These are phyloP conservation scores for Actinia equina DNA, from an alignment of 64 coral and sea anemone genomes.

Conservation along the genomic window DNA sequence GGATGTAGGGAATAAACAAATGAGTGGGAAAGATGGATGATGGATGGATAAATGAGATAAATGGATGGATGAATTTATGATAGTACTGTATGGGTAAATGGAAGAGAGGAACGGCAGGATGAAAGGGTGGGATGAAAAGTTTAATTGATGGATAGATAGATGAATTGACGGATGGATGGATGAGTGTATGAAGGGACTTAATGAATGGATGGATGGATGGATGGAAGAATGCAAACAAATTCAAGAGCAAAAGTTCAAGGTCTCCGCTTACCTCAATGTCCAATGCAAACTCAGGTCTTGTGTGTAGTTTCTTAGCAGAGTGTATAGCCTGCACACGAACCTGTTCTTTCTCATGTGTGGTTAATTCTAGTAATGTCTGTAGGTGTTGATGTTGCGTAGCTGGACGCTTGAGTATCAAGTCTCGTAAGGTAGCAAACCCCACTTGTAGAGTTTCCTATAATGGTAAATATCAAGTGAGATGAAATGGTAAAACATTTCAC, in stretches of 20 bases:
- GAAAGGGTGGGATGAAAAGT: too few species aligned
- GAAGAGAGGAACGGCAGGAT: too few species aligned
- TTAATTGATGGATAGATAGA: too few species aligned
- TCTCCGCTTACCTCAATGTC: conserved; percentile 76
- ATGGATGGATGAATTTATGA: too few species aligned
- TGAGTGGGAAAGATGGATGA: neutral
- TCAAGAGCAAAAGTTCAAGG: too few species aligned
- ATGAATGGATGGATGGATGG: too few species aligned
- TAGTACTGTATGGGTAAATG: too few species aligned
- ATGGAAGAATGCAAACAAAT: neutral
- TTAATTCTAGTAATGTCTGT: conserved; percentile 75
- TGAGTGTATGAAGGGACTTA: too few species aligned
- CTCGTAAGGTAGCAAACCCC: conserved; percentile 86
- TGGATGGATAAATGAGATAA: neutral
- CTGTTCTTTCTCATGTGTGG: conserved; percentile 78
- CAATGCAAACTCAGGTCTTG: conserved; percentile 60
- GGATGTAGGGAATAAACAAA: neutral
- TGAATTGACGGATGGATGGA: too few species aligned
- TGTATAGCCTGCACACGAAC: conserved; percentile 95
- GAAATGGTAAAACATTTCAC: too few species aligned
- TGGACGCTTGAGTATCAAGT: conserved; percentile 87
- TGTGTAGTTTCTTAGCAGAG: conserved; percentile 88
- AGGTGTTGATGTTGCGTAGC: conserved; percentile 79
- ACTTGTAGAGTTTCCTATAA: conserved; percentile 90
- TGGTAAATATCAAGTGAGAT: neutral